Base-by-base conservation (phyloP, 2,797 vertebrate genomes). In the Simalia tracyae region DNA sequence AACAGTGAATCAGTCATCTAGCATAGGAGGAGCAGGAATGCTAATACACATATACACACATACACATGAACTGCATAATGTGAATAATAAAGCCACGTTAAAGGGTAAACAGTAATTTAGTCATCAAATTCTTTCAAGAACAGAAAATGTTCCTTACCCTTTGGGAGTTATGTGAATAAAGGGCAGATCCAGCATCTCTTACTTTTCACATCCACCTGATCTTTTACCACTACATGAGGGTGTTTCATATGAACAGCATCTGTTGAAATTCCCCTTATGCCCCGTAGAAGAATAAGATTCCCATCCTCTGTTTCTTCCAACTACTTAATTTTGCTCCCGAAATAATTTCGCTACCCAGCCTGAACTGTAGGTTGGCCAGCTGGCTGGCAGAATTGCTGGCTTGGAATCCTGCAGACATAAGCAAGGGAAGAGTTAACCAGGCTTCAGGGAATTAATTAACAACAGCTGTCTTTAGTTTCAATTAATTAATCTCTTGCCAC, bases 401-500 rank as follows among this genome's bases (percentile, higher is more conserved):
- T 66, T 66, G 76, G 85, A 84, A 12, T 56, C 15, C 50, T 31
- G 60, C 91, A 36, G 95, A 42, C 60, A 59, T 19, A 0, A 63
- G 94, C 42, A n/a, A 94, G 50, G 88, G 60, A 96, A 93, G 96
- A 87, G 97, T 97, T 97, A 97, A 96, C 89, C 24, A 61, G 94
- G 86, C 95, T 96, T 95, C 93, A 89, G 68, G 90, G 84, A 94
- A 93, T 96, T 97, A 95, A 97, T 97, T 96, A 97, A 95, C 93
- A 96, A n/a, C 97, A 98, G 96, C 96, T 97, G 97, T 94, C 94
- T 89, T 94, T 2, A 0, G 81, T 93, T 97, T 96, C 97, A 97
- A 97, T 97, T 96, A 96, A 97, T 97, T 96, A 96, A 92, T 96
- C 94, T 96, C 92, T 96, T 95, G 94, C 95, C 88, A 94, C 93